These are phyloP conservation scores for Tetraodon nigroviridis DNA, from an alignment of 2,113 vertebrate species.

Conservation along the genomic window DNA sequence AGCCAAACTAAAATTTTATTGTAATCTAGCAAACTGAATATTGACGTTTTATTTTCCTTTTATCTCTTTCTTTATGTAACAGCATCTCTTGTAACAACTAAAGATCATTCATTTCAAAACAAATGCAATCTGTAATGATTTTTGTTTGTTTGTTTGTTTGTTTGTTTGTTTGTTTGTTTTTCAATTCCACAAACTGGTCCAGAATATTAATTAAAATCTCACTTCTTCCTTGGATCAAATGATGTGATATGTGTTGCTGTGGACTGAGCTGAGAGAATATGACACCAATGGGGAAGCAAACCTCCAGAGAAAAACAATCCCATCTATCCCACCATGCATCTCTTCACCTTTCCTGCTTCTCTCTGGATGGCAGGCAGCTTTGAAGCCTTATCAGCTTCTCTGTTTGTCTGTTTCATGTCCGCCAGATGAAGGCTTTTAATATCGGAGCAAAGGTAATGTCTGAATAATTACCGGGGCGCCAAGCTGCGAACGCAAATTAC, in stretches of 20 bases:
- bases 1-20: too few relatives aligned
- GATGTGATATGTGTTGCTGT: slow-evolving; percentile 29
- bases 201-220: slow-evolving; percentile 46
- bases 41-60: background rate
- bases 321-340: slow-evolving; percentile 59
- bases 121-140: slow-evolving; percentile 6
- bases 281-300: slow-evolving; percentile 51
- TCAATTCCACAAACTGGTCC: slow-evolving; percentile 15
- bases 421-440: slow-evolving; percentile 75
- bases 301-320: slow-evolving; percentile 65
- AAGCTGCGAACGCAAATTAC: slow-evolving; percentile 78
- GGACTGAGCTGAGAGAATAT: slow-evolving; percentile 41
- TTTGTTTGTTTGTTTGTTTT: slow-evolving; percentile 18
- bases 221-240: slow-evolving; percentile 30
- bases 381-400: slow-evolving; percentile 73
- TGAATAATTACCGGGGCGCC: slow-evolving; percentile 76
- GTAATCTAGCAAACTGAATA: too few relatives aligned
- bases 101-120: background rate
- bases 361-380: slow-evolving; percentile 62
- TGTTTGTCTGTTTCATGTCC: slow-evolving; percentile 66
- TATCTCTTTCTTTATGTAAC: slow-evolving; percentile 7
- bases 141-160: background rate
- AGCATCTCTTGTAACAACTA: background rate
- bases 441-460: slow-evolving; percentile 71
- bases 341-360: slow-evolving; percentile 66